These are phyloP conservation scores for Andrena dorsata DNA, from an alignment of 2,888 invertebrate species.

Conservation along the genomic window DNA sequence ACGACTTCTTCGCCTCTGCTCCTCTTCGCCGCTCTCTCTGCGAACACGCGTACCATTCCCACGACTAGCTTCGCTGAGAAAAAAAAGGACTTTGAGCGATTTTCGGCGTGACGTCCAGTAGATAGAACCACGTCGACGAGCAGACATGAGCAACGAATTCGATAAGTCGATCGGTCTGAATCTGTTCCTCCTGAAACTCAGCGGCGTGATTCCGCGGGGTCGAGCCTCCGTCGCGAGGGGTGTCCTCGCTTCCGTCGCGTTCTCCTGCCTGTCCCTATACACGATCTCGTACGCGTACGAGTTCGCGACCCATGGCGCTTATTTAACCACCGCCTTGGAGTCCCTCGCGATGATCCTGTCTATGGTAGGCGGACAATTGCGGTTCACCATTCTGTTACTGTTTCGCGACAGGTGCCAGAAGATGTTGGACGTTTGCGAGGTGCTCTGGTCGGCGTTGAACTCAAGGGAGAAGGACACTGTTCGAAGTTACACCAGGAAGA, in stretches of 20 bases:
- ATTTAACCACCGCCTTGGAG: conserved; percentile 45
- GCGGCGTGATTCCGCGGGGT: conserved; percentile 34
- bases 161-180: conserved; percentile 47
- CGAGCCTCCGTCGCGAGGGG: background rate
- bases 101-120: background rate
- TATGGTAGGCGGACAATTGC: conserved; percentile 41
- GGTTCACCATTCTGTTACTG: conserved; percentile 36
- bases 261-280: conserved; percentile 22
- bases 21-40: background rate
- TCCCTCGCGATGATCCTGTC: conserved; percentile 52
- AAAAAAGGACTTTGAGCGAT: background rate
- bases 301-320: conserved; percentile 11
- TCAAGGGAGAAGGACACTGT: conserved; percentile 40
- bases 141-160: conserved; percentile 29
- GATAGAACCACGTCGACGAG: background rate
- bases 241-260: conserved; percentile 16
- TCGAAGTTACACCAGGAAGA: conserved; percentile 41
- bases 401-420: conserved; percentile 33
- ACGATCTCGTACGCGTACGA: conserved; percentile 42
- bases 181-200: conserved; percentile 38
- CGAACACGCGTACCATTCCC: conserved; percentile 15
- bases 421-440: conserved; percentile 55
- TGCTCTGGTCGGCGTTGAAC: conserved; percentile 63
- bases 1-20: background rate
- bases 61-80: background rate